phyloP scores from a whole-genome alignment of 2,888 invertebrate genomes.

The Himalopsyche japonica region DNA sequence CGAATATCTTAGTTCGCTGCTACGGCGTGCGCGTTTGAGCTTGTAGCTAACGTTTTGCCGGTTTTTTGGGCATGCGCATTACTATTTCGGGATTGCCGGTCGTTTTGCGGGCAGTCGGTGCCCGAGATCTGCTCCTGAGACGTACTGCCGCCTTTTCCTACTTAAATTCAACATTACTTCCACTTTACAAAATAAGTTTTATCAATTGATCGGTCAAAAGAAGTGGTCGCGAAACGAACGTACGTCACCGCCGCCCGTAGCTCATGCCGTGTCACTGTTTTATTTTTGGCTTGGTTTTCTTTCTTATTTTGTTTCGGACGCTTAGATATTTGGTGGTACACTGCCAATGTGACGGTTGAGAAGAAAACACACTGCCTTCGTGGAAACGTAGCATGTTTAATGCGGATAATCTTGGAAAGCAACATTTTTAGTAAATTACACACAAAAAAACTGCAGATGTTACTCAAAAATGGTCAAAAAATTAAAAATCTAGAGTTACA shows the following conservation, averaged over 20 bases:
- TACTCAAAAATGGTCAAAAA: not conserved
- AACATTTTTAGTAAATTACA: not conserved
- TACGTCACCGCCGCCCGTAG: not conserved
- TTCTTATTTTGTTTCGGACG: slow-evolving; percentile 3
- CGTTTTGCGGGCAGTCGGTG: slow-evolving; percentile 38
- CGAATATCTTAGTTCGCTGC: not conserved
- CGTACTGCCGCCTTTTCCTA: slow-evolving; percentile 39
- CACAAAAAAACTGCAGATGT: not conserved
- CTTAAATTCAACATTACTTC: slow-evolving; percentile 32
- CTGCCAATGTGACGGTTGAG: not conserved
- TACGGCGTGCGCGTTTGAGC: not conserved
- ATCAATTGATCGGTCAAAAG: slow-evolving; percentile 9
- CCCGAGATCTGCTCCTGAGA: slow-evolving; percentile 32
- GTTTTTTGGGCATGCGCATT: slow-evolving; percentile 37
- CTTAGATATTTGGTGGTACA: slow-evolving; percentile 30
- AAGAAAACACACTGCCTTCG: not conserved
- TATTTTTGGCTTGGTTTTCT: slow-evolving; percentile 18
- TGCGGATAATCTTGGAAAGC: not conserved
- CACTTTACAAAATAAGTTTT: slow-evolving; percentile 22
- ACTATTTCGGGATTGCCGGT: slow-evolving; percentile 33
- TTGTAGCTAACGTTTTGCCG: slow-evolving; percentile 31
- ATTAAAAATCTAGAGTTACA: not conserved
- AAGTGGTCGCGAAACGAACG: slow-evolving; percentile 15
- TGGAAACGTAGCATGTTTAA: not conserved
- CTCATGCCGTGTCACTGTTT: not conserved